Percentiles rank a stretch among this genome's conserved stretches.
Conservation (phyloP, 2,888 invertebrate genomes). For the Amiota communis region DNA sequence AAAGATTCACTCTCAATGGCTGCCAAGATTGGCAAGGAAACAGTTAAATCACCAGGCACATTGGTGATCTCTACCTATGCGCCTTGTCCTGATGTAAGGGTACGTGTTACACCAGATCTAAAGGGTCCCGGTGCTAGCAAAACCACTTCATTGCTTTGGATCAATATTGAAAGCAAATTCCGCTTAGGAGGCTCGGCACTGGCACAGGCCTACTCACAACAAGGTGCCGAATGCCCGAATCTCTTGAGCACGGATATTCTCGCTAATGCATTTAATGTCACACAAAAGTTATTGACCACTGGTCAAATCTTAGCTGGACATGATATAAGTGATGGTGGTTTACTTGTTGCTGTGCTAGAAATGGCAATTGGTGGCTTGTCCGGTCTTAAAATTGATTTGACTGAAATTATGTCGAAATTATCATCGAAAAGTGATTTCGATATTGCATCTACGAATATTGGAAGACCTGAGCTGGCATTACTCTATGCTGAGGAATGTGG, state of each 20-base stretch:
- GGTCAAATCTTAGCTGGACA: constrained; percentile 82
- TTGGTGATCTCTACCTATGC: constrained; percentile 97
- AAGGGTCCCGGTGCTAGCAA: constrained; percentile 78
- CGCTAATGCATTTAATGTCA: constrained; percentile 84
- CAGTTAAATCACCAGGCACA: constrained; percentile 87
- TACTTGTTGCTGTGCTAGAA: constrained; percentile 91
- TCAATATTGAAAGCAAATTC: constrained; percentile 84
- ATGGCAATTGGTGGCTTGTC: constrained; percentile 96
- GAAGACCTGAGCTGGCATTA: constrained; percentile 77
- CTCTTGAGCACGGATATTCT: constrained; percentile 81
- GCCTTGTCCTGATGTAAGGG: constrained; percentile 91
- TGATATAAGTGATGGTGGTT: constrained; percentile 97
- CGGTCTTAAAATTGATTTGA: constrained; percentile 81
- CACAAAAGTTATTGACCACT: constrained; percentile 86
- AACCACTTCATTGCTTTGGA: constrained; percentile 81
- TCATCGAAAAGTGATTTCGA: constrained; percentile 43
- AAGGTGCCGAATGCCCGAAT: constrained; percentile 88
- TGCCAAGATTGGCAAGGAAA: constrained; percentile 83
- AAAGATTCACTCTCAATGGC: constrained; percentile 99
- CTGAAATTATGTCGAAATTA: constrained; percentile 71
- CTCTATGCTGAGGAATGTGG: constrained; percentile 91
- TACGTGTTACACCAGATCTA: constrained; percentile 92
- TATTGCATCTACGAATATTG: constrained; percentile 59
- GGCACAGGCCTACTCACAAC: constrained; percentile 90
- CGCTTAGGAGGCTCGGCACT: constrained; percentile 93